phyloP scores from a whole-genome alignment of 35 echinoderm and acorn worm genomes.

The Heliocidaris erythrogramma region DNA sequence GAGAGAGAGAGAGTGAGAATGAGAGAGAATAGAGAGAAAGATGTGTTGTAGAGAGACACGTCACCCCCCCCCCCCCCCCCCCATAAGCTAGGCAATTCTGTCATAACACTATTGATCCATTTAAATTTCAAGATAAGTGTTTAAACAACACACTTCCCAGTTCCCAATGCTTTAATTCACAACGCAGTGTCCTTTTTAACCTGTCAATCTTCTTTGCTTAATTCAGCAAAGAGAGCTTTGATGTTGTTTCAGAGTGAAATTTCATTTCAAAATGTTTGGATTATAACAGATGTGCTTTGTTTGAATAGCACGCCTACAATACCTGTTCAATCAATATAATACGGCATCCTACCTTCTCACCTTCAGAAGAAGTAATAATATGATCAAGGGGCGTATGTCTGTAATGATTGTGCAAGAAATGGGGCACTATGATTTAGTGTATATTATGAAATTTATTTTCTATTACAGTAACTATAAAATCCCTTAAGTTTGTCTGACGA shows the following conservation, averaged over 20 bases:
- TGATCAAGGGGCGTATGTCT: not conserved
- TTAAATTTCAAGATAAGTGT: not conserved
- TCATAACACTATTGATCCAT: not conserved
- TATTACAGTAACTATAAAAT: no score
- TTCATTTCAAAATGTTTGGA: not conserved
- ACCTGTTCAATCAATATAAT: not conserved
- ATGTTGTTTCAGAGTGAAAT: not conserved
- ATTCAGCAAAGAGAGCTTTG: not conserved
- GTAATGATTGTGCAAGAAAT: not conserved
- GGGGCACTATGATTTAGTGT: not conserved
- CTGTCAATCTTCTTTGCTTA: not conserved
- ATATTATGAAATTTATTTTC: not conserved
- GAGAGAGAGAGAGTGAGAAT: no score
- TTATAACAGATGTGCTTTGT: not conserved
- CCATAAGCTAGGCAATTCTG: no score
- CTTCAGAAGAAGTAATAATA: not conserved
- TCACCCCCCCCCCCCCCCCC: no score
- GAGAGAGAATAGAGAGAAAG: no score
- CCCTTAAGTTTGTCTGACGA: not conserved
- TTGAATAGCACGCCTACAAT: conserved; percentile 1
- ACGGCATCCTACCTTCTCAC: not conserved
- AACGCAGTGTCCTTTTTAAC: not conserved
- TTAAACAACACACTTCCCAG: not conserved
- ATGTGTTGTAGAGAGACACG: no score
- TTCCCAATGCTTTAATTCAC: not conserved